Evolutionary conservation across 2,797 vertebrate genomes (phyloP).

Genomic region (Anguilla obscura): DNA sequence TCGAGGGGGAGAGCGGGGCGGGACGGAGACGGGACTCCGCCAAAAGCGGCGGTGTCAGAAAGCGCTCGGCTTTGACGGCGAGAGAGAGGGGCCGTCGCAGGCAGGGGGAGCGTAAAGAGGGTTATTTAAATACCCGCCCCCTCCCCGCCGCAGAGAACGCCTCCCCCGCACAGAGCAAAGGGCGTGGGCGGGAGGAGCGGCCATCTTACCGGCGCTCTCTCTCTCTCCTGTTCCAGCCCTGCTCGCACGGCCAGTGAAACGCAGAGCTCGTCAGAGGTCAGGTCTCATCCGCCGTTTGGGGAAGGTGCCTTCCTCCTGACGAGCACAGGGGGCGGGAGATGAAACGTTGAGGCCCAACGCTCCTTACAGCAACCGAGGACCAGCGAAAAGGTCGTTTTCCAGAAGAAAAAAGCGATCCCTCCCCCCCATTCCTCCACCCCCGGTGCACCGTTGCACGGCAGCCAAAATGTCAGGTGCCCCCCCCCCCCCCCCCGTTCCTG

Average conservation of each 20-base stretch:
- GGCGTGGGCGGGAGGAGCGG: background rate
- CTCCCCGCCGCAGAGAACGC: too few species aligned
- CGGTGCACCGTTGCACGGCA: background rate
- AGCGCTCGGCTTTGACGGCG: background rate
- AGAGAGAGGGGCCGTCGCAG: background rate
- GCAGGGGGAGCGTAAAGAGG: background rate
- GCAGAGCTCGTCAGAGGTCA: background rate
- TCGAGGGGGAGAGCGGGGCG: background rate
- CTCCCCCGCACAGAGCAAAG: background rate
- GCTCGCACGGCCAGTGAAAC: background rate
- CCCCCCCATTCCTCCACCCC: background rate
- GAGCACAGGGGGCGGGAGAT: background rate
- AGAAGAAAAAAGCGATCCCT: too few species aligned
- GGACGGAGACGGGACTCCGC: background rate
- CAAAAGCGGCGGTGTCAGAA: background rate
- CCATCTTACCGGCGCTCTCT: background rate
- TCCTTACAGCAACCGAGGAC: background rate
- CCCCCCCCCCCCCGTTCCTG: background rate
- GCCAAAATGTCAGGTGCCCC: slow-evolving; percentile 24
- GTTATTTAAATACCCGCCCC: slow-evolving; percentile 11
- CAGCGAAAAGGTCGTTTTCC: background rate
- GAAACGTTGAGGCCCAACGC: background rate
- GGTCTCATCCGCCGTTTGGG: background rate
- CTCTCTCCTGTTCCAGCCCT: background rate
- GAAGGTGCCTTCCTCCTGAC: background rate